phyloP scores from a whole-genome alignment of 2,113 vertebrate species.

The Hippocampus guttulatus region DNA sequence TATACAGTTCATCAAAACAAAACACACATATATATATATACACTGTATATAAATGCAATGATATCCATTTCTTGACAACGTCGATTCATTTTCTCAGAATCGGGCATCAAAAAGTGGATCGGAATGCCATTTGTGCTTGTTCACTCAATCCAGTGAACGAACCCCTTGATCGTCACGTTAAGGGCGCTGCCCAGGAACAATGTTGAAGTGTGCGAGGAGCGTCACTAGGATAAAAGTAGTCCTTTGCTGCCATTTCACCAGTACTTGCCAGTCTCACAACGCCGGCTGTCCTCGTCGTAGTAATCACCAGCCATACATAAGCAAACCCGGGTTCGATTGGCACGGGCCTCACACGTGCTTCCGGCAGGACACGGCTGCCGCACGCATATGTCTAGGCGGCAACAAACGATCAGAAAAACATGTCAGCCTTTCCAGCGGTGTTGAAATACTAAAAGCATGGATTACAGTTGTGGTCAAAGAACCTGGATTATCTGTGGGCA shows the following conservation, averaged over 20 bases:
- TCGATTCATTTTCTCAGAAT: too few species aligned
- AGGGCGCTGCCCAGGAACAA: too few species aligned
- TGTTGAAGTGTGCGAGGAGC: too few species aligned
- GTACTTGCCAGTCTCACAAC: conserved; percentile 30
- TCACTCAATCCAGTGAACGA: too few species aligned
- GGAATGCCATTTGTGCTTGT: too few species aligned
- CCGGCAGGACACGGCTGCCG: conserved; percentile 26
- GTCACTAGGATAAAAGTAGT: too few species aligned
- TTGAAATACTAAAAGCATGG: background rate
- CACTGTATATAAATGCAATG: too few species aligned
- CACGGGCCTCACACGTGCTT: conserved; percentile 41
- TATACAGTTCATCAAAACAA: background rate
- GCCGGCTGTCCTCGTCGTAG: fast-evolving
- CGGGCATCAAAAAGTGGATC: too few species aligned
- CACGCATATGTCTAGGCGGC: conserved; percentile 29
- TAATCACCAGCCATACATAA: conserved; percentile 43
- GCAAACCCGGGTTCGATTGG: conserved; percentile 5
- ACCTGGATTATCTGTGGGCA: background rate
- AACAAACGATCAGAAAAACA: background rate
- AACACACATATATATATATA: too few species aligned
- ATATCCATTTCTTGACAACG: too few species aligned
- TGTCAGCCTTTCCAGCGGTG: background rate
- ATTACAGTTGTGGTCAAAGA: background rate
- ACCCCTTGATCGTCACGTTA: too few species aligned
- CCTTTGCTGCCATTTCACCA: too few species aligned